A percentile compares a stretch with the other conserved stretches of the same genome.
Evolutionary conservation across 2,888 invertebrate genomes (phyloP).

Genomic region (Leucophenga montana): DNA sequence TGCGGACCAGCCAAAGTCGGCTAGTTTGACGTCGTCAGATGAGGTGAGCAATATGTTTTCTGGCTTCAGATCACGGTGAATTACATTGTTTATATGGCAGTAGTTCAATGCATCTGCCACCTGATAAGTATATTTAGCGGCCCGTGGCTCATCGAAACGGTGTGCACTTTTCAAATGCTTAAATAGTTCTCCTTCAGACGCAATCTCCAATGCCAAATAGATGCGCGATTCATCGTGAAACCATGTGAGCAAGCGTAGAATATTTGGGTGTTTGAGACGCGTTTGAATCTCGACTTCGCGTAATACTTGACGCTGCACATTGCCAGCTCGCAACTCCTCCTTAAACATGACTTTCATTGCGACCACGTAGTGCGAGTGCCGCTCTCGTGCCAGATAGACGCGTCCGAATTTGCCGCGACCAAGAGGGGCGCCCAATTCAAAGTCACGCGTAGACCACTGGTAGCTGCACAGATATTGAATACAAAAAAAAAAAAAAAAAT

Average conservation of each 20-base stretch:
- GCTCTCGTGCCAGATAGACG: slow-evolving; percentile 91
- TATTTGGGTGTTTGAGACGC: slow-evolving; percentile 86
- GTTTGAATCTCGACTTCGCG: slow-evolving; percentile 96
- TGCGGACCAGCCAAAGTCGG: slow-evolving; percentile 97
- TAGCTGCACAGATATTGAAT: slow-evolving; percentile 73
- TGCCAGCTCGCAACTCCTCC: slow-evolving; percentile 82
- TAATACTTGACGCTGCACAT: slow-evolving; percentile 87
- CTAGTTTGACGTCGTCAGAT: slow-evolving; percentile 87
- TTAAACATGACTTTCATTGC: slow-evolving; percentile 89
- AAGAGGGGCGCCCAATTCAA: slow-evolving; percentile 88
- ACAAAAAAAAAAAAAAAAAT: background rate
- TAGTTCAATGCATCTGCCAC: slow-evolving; percentile 90
- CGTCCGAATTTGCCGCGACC: slow-evolving; percentile 96
- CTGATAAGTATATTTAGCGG: slow-evolving; percentile 90
- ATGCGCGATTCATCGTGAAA: slow-evolving; percentile 91
- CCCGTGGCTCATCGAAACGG: slow-evolving; percentile 79
- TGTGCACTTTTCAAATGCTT: slow-evolving; percentile 80
- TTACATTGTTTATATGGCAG: slow-evolving; percentile 90
- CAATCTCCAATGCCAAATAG: slow-evolving; percentile 91
- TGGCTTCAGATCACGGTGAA: slow-evolving; percentile 94
- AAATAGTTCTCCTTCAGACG: slow-evolving; percentile 89
- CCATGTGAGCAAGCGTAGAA: slow-evolving; percentile 88
- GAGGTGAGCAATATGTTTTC: slow-evolving; percentile 88
- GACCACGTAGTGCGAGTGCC: slow-evolving; percentile 82
- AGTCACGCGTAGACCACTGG: slow-evolving; percentile 84